A percentile compares a stretch with the other conserved stretches of the same genome.
Conservation (phyloP, 2,888 invertebrate species). For the Heliothis peltigera region DNA sequence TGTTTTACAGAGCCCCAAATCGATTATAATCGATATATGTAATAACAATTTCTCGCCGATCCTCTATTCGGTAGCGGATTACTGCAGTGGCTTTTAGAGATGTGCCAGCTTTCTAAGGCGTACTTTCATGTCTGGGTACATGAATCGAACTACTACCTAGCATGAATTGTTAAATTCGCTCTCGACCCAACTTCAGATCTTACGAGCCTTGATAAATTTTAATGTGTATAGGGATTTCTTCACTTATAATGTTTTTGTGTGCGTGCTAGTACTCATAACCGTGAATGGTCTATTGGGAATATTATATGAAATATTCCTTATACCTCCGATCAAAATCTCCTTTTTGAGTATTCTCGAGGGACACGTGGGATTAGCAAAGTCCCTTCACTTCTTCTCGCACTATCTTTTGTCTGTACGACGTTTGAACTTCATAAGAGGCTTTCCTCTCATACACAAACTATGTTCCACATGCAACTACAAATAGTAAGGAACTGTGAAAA, state of each 20-base stretch:
- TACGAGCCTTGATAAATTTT: conserved; percentile 28
- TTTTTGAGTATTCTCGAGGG: conserved; percentile 32
- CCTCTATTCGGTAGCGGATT: conserved; percentile 21
- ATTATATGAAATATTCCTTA: conserved; percentile 15
- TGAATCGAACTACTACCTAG: conserved; percentile 15
- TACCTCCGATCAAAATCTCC: neutral
- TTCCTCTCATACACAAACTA: no score
- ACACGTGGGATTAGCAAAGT: conserved; percentile 1
- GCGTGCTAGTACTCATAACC: conserved; percentile 12
- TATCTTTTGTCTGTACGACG: conserved; percentile 16
- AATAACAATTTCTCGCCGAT: conserved; percentile 29
- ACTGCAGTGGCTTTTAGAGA: conserved; percentile 18
- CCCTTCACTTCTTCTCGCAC: no score
- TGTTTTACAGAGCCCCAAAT: conserved; percentile 4
- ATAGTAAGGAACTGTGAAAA: neutral
- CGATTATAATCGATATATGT: conserved; percentile 17
- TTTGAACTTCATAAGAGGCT: no score
- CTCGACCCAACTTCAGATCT: conserved; percentile 19
- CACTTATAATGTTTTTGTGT: conserved; percentile 12
- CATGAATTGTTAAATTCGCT: conserved; percentile 50
- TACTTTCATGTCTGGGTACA: conserved; percentile 14
- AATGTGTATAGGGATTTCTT: conserved; percentile 23
- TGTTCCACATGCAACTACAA: neutral
- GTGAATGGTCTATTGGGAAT: conserved; percentile 42
- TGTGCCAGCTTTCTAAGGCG: conserved; percentile 1